Percentiles rank a stretch among this genome's conserved stretches.
These are phyloP conservation scores for Protula sp. DNA, from an alignment of 2,888 invertebrate species.

Conservation along the genomic window DNA sequence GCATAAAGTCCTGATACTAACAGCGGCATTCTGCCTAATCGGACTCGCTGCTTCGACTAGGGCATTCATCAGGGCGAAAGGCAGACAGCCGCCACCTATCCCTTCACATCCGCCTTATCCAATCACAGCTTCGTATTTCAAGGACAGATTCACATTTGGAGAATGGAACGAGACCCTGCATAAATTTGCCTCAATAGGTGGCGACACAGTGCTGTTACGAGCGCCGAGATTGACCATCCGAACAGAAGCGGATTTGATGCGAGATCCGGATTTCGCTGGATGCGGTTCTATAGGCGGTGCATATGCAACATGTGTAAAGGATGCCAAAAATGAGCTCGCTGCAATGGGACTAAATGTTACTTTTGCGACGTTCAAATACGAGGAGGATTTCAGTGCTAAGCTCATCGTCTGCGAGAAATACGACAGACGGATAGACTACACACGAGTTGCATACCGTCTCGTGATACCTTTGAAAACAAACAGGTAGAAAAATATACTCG, in stretches of 20 bases:
- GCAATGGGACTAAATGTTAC: slow-evolving; percentile 23
- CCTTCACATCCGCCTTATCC: too few species aligned
- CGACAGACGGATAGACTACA: slow-evolving; percentile 29
- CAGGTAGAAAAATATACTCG: not conserved
- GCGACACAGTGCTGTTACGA: slow-evolving; percentile 33
- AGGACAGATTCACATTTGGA: slow-evolving; percentile 25
- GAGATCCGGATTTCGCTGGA: not conserved
- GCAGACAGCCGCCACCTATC: too few species aligned
- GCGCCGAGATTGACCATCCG: slow-evolving; percentile 27
- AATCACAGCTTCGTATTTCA: slow-evolving; percentile 36
- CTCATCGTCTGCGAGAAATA: slow-evolving; percentile 31
- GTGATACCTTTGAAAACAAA: not conserved
- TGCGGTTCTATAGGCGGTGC: not conserved
- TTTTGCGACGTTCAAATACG: slow-evolving; percentile 31
- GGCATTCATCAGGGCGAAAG: too few species aligned
- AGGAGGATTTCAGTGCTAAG: slow-evolving; percentile 28
- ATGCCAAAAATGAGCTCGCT: slow-evolving; percentile 12
- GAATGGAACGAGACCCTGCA: slow-evolving; percentile 31
- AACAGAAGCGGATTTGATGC: not conserved
- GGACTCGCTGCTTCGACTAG: too few species aligned
- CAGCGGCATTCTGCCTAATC: too few species aligned
- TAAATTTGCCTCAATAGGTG: slow-evolving; percentile 30
- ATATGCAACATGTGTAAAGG: not conserved
- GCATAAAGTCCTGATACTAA: too few species aligned
- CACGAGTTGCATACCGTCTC: slow-evolving; percentile 24